A percentile compares a stretch with the other conserved stretches of the same genome.
These are phyloP conservation scores for Vannuccia rotundouncinata DNA, from an alignment of 2,888 invertebrate species.

Conservation along the genomic window DNA sequence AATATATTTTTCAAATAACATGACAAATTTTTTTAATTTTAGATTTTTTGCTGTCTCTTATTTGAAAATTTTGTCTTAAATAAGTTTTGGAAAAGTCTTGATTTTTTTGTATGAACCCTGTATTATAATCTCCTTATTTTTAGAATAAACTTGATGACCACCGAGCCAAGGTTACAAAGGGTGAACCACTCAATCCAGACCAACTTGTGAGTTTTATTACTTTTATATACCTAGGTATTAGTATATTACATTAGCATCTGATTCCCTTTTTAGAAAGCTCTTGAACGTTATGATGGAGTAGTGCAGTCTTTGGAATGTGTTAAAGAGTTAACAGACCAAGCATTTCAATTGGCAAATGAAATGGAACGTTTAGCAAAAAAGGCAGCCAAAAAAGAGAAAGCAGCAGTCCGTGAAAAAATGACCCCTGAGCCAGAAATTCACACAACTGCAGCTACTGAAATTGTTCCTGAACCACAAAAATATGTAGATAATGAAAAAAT, in stretches of 20 bases:
- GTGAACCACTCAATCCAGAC: neutral
- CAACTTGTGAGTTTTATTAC: neutral
- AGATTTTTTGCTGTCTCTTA: too few relatives aligned
- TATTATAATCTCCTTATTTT: neutral
- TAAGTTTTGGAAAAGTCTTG: too few relatives aligned
- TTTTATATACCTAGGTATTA: too few relatives aligned
- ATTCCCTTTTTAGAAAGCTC: neutral
- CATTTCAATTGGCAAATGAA: neutral
- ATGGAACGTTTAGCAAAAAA: neutral
- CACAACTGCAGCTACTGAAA: neutral
- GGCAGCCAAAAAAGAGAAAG: neutral
- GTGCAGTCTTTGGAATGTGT: neutral
- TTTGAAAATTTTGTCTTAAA: too few relatives aligned
- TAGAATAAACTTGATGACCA: neutral
- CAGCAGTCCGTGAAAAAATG: neutral
- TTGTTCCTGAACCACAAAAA: neutral
- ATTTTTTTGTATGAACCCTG: too few relatives aligned
- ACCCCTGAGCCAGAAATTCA: too few relatives aligned
- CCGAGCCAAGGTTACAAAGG: neutral
- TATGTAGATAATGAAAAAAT: too few relatives aligned
- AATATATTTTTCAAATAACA: too few relatives aligned
- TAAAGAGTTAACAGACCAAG: neutral
- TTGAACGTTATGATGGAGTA: neutral
- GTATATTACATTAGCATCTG: too few relatives aligned
- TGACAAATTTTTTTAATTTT: too few relatives aligned